These are phyloP conservation scores for Ochotona curzoniae DNA, from an alignment of 2,113 vertebrate genomes.

Conservation along the genomic window DNA sequence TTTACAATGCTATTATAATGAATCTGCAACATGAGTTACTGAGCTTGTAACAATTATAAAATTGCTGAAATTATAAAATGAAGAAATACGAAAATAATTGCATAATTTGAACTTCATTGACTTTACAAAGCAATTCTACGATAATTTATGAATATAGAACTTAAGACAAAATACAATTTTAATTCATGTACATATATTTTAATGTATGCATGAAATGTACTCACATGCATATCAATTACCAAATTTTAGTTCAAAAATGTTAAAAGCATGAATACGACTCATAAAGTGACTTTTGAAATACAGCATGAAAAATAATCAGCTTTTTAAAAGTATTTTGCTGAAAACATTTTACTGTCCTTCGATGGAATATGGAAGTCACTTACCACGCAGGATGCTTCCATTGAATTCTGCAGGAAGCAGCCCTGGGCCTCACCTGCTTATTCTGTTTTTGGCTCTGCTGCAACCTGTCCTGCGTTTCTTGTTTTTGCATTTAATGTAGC, in stretches of 20 bases:
- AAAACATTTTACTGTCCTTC: too few species aligned
- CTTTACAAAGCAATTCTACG: neutral
- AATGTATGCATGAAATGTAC: neutral
- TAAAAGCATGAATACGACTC: neutral
- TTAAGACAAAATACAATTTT: neutral
- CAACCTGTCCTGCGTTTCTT: too few species aligned
- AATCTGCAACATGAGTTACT: neutral
- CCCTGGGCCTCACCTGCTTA: too few species aligned
- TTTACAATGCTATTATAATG: neutral
- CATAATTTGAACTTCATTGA: neutral
- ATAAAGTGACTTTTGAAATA: neutral
- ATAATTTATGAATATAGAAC: neutral
- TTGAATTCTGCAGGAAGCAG: too few species aligned
- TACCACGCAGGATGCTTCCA: too few species aligned
- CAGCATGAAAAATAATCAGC: too few species aligned
- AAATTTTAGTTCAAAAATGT: neutral
- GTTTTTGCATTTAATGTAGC: neutral
- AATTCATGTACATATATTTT: neutral
- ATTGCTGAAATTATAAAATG: neutral
- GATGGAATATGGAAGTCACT: too few species aligned
- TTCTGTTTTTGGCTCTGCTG: too few species aligned
- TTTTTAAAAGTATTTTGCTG: too few species aligned
- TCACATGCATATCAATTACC: neutral
- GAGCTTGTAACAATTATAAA: neutral
- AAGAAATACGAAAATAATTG: neutral